phyloP scores from a whole-genome alignment of 2,888 invertebrate genomes.

The Nyleta sp. region DNA sequence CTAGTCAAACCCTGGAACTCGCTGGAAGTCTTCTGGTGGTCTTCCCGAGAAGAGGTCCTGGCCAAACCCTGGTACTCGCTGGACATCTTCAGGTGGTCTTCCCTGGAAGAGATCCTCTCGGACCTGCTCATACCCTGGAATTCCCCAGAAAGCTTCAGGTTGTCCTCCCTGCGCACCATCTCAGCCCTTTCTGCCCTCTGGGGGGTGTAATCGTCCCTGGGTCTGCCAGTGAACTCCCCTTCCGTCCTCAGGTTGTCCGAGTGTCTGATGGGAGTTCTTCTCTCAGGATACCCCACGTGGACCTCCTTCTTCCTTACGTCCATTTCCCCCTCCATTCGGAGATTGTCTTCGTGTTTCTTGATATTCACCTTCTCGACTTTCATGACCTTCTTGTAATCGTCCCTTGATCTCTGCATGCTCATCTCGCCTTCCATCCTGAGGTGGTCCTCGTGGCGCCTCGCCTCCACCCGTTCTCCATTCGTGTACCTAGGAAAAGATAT shows the following conservation, averaged over 20 bases:
- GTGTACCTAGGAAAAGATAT: slow-evolving; percentile 72
- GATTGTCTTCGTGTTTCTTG: slow-evolving; percentile 83
- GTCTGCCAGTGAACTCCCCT: slow-evolving; percentile 81
- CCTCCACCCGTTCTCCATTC: slow-evolving; percentile 85
- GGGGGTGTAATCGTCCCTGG: slow-evolving; percentile 83
- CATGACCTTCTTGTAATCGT: slow-evolving; percentile 84
- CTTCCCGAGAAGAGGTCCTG: slow-evolving; percentile 78
- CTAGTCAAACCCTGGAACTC: slow-evolving; percentile 80
- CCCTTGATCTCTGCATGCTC: slow-evolving; percentile 83
- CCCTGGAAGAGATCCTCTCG: slow-evolving; percentile 80
- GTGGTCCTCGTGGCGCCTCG: slow-evolving; percentile 87
- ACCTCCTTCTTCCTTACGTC: slow-evolving; percentile 85
- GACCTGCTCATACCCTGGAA: slow-evolving; percentile 79
- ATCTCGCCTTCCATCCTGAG: slow-evolving; percentile 87
- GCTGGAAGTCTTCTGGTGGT: slow-evolving; percentile 82
- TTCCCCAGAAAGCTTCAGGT: slow-evolving; percentile 83
- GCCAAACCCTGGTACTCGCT: slow-evolving; percentile 82
- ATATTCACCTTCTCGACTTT: slow-evolving; percentile 83
- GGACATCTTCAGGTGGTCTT: slow-evolving; percentile 82
- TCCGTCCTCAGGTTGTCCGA: slow-evolving; percentile 83
- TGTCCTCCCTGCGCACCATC: slow-evolving; percentile 80
- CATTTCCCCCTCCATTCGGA: slow-evolving; percentile 86
- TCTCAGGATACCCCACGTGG: slow-evolving; percentile 85
- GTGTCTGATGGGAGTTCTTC: slow-evolving; percentile 67
- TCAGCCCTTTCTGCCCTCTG: slow-evolving; percentile 83